Percentiles rank a stretch among this genome's conserved stretches.
phyloP scores from a whole-genome alignment of 1,140 invertebrate genomes.

The Drosophila obscura region DNA sequence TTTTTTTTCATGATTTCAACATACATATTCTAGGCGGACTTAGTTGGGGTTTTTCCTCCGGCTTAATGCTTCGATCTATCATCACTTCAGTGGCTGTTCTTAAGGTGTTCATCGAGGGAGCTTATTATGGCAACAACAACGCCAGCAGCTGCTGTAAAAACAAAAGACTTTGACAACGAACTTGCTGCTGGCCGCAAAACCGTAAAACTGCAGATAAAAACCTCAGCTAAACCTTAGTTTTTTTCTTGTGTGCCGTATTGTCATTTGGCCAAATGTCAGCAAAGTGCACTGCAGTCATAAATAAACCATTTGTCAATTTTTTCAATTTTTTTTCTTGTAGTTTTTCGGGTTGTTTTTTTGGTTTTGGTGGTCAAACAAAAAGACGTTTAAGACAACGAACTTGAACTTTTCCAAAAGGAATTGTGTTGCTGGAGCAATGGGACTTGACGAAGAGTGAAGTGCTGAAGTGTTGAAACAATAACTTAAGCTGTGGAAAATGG shows the following conservation, averaged over 20 bases:
- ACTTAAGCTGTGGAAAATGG: slow-evolving; percentile 10
- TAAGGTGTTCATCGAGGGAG: slow-evolving; percentile 37
- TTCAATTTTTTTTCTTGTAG: slow-evolving; percentile 8
- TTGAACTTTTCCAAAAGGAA: slow-evolving; percentile 61
- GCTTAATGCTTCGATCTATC: slow-evolving; percentile 14
- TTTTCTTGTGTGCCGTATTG: slow-evolving; percentile 46
- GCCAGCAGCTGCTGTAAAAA: slow-evolving; percentile 12
- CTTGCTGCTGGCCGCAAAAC: slow-evolving; percentile 42
- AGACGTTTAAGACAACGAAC: slow-evolving; percentile 57
- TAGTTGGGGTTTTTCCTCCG: slow-evolving; percentile 25
- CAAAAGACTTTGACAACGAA: slow-evolving; percentile 78
- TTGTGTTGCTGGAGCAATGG: slow-evolving; percentile 25
- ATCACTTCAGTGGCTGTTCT: slow-evolving; percentile 23
- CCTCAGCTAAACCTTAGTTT: slow-evolving; percentile 26
- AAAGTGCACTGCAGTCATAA: slow-evolving; percentile 64
- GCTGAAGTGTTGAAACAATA: slow-evolving; percentile 20
- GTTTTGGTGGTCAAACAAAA: slow-evolving; percentile 30
- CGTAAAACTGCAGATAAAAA: slow-evolving; percentile 33
- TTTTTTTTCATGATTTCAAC: slow-evolving; percentile 67
- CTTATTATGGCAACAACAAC: slow-evolving; percentile 43
- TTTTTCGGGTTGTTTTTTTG: neutral
- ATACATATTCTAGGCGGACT: slow-evolving; percentile 70
- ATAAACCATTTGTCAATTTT: slow-evolving; percentile 68
- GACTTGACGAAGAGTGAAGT: slow-evolving; percentile 8
- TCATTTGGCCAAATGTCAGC: slow-evolving; percentile 71